Evolutionary conservation across 2,888 invertebrate species (phyloP), one percentile per base, ranked within the genome.

Genomic region (Torymus auratus): DNA sequence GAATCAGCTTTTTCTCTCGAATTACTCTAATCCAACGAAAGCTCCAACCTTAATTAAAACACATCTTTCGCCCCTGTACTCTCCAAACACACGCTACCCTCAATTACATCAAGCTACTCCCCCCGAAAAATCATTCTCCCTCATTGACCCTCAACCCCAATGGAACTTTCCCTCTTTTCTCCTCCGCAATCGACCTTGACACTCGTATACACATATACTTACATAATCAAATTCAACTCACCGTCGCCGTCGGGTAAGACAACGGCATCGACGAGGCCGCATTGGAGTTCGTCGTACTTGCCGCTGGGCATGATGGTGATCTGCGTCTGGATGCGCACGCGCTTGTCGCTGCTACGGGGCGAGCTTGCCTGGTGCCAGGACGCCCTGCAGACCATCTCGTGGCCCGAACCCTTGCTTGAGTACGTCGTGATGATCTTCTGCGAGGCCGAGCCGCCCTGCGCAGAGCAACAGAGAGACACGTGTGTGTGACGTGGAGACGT

Each of bases 321-420:
- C 15, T 77, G 55, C 52, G 70, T 77, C 20, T 77, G 73, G 50
- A 77, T 23, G 23, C 50, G 76, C 14, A 73, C 62, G 2, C 60
- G 50, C 1, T 65, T 23, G 5, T 23, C 69, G 2, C 13, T 28
- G 13, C 56, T 53, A 12, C 58, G n/a, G 0, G 64, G 58, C 12
- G 75, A 67, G 12, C 28, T 5, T 41, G 41, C 41, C 23, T 72
- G 79, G 20, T 62, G 73, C 74, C 77, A 81, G 15, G 85, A 83
- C 1, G 81, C 84, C 41, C 82, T 82, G 68, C 82, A 84, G 60
- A 78, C 81, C 23, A 84, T 76, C 67, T 85, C 83, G 52, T 80
- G 80, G 68, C 4, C 60, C 13, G 83, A 76, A 60, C 81, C 83
- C 70, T 83, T 86, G 64, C 82, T 85, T 65, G 77, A 79, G 56